A percentile compares a stretch with the other conserved stretches of the same genome.
phyloP scores from a whole-genome alignment of 2,888 invertebrate genomes.

The Hermaeophaga mercurialis region DNA sequence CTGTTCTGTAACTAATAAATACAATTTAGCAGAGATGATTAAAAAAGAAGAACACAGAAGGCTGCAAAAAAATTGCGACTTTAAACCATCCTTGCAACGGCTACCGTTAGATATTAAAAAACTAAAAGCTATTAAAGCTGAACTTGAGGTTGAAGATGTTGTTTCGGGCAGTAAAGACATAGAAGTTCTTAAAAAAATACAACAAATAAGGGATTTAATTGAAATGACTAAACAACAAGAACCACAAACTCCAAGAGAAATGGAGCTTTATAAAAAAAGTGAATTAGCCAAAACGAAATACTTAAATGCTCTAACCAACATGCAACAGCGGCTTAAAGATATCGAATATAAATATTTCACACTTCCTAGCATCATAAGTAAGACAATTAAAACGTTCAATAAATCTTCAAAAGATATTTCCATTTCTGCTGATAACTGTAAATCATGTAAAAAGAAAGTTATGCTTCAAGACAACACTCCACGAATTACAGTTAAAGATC shows the following conservation, averaged over 20 bases:
- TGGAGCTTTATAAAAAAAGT: not conserved
- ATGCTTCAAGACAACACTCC: not conserved
- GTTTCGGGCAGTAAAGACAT: not conserved
- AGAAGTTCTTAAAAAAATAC: slow-evolving; percentile 2
- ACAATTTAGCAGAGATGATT: not conserved
- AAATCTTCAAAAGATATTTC: not conserved
- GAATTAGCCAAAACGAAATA: slow-evolving; percentile 6
- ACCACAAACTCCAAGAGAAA: not conserved
- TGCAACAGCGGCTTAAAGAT: slow-evolving; percentile 7
- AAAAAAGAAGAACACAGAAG: not conserved
- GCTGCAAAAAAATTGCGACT: not conserved
- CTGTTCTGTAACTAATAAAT: not conserved
- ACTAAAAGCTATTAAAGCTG: not conserved
- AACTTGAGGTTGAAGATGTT: not conserved
- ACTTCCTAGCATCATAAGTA: slow-evolving; percentile 4
- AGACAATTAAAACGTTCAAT: not conserved
- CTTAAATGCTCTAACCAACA: not conserved
- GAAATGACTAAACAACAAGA: slow-evolving; percentile 1
- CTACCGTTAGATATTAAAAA: not conserved
- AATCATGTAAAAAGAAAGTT: not conserved
- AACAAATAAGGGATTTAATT: slow-evolving; percentile 2
- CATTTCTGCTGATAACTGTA: not conserved
- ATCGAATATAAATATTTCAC: slow-evolving; percentile 12
- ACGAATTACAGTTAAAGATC: no score
- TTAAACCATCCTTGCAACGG: not conserved